Evolutionary conservation across 2,888 invertebrate species (phyloP), one percentile per base, ranked within the genome.

Genomic region (Xestia xanthographa): DNA sequence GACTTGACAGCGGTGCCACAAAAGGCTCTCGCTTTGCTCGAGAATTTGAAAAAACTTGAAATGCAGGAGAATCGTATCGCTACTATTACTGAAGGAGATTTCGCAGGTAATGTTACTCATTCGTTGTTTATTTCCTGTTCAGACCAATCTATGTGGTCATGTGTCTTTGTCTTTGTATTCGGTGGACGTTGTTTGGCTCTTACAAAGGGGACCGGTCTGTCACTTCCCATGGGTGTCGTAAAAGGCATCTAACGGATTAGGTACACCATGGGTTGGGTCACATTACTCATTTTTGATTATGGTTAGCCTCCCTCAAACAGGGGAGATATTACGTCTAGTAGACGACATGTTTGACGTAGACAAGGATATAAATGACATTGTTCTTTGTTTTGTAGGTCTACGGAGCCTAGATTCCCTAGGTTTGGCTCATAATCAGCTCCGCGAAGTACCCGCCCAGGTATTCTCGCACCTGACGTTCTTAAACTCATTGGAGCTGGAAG

Each of bases 401-500:
- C 97, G 97, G 82, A 98, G 97, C 93, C 96, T 99, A 91, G 99
- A 99, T 93, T 98, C 98, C 0, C 95, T 99, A 81, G 98, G 98
- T 75, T 95, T 99, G 92, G 98, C 98, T 11, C 98, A 98, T 93
- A 99, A 99, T 95, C 98, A 98, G 92, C 96, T 99, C 80, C 97
- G 97, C 69, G 97, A 97, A 90, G 97, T 99, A 83, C 98, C 98
- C 26, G 97, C 98, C 8, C 97, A 98, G 90, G 98, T 98, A 70
- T 99, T 99, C 94, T 98, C 98, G 5, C 98, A 98, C 93, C 96
- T 99, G 89, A 97, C 97, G 38, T 97, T 98, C 88, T 97, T 99
- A 75, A 99, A 98, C 95, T 98, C 98, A 8, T 95, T 99, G 91
- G 99, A 99, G 95, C 95, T 99, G 87, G 99, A 99, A 92, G 98